These are phyloP conservation scores for Synaphobranchus kaupii DNA, from an alignment of 2,797 vertebrate genomes.

Conservation along the genomic window DNA sequence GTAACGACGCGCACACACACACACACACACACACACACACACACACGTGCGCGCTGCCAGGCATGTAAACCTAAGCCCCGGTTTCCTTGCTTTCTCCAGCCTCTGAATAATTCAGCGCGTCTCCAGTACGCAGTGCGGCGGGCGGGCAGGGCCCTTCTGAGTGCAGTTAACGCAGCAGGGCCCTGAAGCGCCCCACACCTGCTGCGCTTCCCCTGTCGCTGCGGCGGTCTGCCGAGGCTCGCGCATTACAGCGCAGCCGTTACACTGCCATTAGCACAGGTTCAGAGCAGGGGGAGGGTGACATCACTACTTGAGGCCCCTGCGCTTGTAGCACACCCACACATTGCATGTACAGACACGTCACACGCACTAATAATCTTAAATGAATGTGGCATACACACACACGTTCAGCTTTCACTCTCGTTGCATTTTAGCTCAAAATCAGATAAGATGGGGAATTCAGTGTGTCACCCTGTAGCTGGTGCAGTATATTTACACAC, in stretches of 20 bases:
- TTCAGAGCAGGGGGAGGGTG: neutral
- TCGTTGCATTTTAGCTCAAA: neutral
- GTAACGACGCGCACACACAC: neutral
- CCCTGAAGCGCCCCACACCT: neutral
- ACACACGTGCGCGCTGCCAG: neutral
- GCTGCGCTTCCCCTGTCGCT: neutral
- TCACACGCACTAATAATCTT: neutral
- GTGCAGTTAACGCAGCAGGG: constrained; percentile 18
- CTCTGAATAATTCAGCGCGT: constrained; percentile 34
- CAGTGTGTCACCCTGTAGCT: too few relatives aligned
- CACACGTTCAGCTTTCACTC: neutral
- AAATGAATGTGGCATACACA: neutral
- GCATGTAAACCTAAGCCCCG: constrained; percentile 1
- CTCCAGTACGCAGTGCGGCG: neutral
- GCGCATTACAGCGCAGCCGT: neutral
- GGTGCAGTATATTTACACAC: neutral
- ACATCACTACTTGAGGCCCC: neutral
- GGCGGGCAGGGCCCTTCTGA: neutral
- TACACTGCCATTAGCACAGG: neutral
- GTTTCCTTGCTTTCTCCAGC: constrained; percentile 2
- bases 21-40: neutral
- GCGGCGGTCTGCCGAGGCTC: neutral
- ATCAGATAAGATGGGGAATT: neutral
- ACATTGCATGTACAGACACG: neutral
- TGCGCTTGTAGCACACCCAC: neutral